Percentiles rank a stretch among this genome's conserved stretches.
phyloP scores from a whole-genome alignment of 2,797 vertebrate genomes.

The Pseudochirops corinnae region DNA sequence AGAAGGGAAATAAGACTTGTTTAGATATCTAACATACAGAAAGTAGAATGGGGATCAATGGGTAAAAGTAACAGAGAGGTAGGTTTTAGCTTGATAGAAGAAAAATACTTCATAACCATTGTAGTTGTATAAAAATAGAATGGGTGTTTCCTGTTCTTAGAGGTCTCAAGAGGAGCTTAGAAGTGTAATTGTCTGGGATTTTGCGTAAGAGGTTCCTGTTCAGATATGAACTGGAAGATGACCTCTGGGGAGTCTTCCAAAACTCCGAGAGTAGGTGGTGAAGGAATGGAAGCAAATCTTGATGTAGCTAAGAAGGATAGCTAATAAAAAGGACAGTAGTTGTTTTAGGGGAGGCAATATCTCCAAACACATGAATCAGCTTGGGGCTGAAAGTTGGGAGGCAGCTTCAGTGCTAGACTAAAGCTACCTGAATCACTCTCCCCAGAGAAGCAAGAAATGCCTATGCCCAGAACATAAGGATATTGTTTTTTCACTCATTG shows the following conservation, averaged over 20 bases:
- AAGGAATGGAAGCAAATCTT: neutral
- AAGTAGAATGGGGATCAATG: neutral
- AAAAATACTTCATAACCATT: neutral
- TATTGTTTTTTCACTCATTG: neutral
- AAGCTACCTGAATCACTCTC: neutral
- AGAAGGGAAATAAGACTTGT: neutral
- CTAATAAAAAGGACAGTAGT: neutral
- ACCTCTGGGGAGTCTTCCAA: neutral
- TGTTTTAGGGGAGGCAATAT: neutral
- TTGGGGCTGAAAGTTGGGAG: neutral
- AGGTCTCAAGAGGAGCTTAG: neutral
- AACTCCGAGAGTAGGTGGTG: neutral
- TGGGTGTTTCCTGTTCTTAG: neutral
- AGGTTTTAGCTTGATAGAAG: neutral
- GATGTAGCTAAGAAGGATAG: neutral
- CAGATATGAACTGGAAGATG: neutral
- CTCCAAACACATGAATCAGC: neutral
- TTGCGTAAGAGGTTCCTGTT: neutral
- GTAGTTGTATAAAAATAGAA: neutral
- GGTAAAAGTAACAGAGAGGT: neutral
- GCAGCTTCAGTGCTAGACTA: neutral
- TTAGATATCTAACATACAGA: neutral
- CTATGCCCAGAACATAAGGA: neutral
- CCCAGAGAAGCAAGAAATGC: neutral
- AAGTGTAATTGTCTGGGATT: neutral